Conservation (phyloP, 2,113 vertebrate species). For the Pomatorhinus ruficollis region DNA sequence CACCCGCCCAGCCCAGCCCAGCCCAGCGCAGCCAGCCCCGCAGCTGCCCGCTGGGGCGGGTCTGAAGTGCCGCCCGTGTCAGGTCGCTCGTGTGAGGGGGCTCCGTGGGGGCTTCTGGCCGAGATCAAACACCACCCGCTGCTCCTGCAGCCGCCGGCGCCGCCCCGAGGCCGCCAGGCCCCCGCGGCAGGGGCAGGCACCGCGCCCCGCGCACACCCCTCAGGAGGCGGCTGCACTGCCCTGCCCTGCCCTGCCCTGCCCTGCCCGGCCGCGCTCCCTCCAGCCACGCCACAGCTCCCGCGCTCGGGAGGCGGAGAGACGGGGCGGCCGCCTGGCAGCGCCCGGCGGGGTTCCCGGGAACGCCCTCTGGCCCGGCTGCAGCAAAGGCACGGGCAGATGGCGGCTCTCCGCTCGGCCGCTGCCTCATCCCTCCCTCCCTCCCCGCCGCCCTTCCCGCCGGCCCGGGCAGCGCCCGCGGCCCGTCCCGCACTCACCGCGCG, state of each 20-base stretch:
- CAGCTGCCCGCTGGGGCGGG: not conserved
- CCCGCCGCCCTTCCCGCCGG: not conserved
- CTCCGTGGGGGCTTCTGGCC: not conserved
- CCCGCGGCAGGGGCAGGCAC: not conserved
- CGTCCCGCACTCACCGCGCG: not conserved
- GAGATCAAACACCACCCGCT: rapidly evolving
- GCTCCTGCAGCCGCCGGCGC: not conserved
- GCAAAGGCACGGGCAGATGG: too few species aligned
- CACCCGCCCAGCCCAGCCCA: not conserved
- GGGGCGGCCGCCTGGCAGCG: not conserved
- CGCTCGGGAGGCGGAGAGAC: not conserved
- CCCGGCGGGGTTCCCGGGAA: not conserved
- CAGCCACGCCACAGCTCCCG: not conserved
- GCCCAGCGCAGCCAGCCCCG: not conserved
- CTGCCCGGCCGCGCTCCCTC: not conserved
- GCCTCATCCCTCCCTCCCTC: not conserved
- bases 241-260: not conserved
- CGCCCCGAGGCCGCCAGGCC: not conserved
- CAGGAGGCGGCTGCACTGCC: too few species aligned
- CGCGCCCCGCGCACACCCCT: too few species aligned
- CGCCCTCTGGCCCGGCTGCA: not conserved
- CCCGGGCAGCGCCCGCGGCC: not conserved
- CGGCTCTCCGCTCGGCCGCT: not conserved
- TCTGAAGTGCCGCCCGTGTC: rapidly evolving
- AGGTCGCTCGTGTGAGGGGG: not conserved